phyloP scores from a whole-genome alignment of 2,888 invertebrate genomes.

The Cristatella mucedo region DNA sequence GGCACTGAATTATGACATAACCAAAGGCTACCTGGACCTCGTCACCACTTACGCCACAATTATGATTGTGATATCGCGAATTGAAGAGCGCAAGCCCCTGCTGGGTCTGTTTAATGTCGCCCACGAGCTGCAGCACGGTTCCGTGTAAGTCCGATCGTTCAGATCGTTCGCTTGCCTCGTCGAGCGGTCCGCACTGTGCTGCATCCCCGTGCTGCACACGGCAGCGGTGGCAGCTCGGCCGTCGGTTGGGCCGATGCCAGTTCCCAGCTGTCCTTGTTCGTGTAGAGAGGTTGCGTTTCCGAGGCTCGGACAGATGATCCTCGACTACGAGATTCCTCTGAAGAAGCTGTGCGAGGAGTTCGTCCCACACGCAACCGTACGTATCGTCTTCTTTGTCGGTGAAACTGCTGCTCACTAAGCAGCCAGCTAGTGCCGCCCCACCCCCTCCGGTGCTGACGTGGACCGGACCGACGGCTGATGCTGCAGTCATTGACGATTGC shows the following conservation, averaged over 20 bases:
- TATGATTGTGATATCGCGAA: slow-evolving; percentile 90
- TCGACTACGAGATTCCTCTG: slow-evolving; percentile 86
- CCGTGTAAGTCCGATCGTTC: slow-evolving; percentile 31
- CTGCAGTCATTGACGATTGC: too few species aligned
- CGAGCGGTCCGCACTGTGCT: background rate
- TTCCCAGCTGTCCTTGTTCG: too few species aligned
- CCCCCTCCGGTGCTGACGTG: too few species aligned
- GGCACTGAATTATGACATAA: slow-evolving; percentile 84
- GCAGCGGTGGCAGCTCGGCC: too few species aligned
- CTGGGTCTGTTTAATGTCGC: slow-evolving; percentile 92
- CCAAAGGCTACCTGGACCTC: slow-evolving; percentile 83
- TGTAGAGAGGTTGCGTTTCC: slow-evolving; percentile 53
- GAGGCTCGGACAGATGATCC: slow-evolving; percentile 84
- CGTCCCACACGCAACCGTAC: slow-evolving; percentile 67
- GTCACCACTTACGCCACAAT: slow-evolving; percentile 81
- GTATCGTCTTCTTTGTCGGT: too few species aligned
- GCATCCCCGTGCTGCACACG: too few species aligned
- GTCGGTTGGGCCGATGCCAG: too few species aligned
- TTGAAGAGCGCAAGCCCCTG: slow-evolving; percentile 93
- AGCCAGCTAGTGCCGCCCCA: too few species aligned
- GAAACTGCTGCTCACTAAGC: too few species aligned
- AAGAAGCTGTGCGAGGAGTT: slow-evolving; percentile 93
- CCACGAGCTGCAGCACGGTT: slow-evolving; percentile 78
- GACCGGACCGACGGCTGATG: too few species aligned
- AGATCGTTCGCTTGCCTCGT: background rate